Base-by-base conservation (phyloP, 1,140 invertebrate species). In the Andrena cerasifolii region DNA sequence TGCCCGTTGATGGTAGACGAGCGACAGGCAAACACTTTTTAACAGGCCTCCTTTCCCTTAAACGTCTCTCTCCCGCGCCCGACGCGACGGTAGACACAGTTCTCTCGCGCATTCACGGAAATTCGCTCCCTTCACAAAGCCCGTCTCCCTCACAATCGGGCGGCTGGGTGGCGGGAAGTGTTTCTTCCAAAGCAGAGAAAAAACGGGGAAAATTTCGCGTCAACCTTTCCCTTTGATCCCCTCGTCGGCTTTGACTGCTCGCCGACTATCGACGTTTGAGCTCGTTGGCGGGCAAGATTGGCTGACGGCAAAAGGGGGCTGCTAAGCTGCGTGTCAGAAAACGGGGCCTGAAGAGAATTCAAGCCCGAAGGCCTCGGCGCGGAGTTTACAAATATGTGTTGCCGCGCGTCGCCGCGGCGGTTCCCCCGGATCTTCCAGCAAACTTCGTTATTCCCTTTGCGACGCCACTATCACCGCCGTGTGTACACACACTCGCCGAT, bases 361-460 rank as follows among this genome's bases (percentile, higher is more conserved):
- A 58, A 36, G 53, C 61, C 61, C 33, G 51, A 67, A 74, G 77
- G 61, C 61, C 31, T 56, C 62, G 28, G 51, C 72, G 43, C n/a
- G n/a, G n/a, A 74, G 45, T 59, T 74, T 59, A 73, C 61, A 74
- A 66, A 74, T 59, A 74, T 66, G 70, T 43, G 58, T 63, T 28
- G 24, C 43, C 24, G 16, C 26, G 54, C 10, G 40, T 21, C 26
- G 40, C 28, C 36, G 36, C 31, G 43, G 49, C 16, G 74, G 65
- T 61, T 70, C 65, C 10, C 54, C 36, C 24, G 65, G 65, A 70
- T 77, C 54, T 70, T 70, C 74, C 43, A n/a, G 31, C 21, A 77
- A 77, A 77, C 74, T 77, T 77, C 54, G 74, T 77, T 77, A 77
- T 75, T 75, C 51, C 62, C 72, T 75, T 75, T 75, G 61, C 61